Evolutionary conservation across 2,888 invertebrate species (phyloP), one percentile per base, ranked within the genome.

Genomic region (Xanthorhoe designata): DNA sequence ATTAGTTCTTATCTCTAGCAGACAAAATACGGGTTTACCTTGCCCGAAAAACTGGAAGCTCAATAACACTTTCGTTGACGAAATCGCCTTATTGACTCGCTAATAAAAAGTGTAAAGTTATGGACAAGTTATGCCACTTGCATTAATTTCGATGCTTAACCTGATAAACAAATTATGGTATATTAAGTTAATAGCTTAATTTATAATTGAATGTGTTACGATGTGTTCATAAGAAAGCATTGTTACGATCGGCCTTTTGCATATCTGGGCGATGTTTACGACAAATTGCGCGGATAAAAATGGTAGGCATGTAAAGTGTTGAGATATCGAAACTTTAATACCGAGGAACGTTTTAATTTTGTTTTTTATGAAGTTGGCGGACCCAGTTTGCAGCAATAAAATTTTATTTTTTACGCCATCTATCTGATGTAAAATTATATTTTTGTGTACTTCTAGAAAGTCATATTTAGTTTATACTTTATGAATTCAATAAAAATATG

Each of bases 111-210:
- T 90, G 89, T 91, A 84, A 92, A 93, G 89, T 93, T 93, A 93
- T 93, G 92, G 87, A 82, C 89, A 88, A 88, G 92, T 91, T 91
- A 91, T 90, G 90, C 92, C 90, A 89, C 91, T 91, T 91, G 92
- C 93, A 92, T 93, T 93, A 91, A 92, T 92, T 92, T 88, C 84
- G 93, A 93, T 93, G 92, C 92, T 92, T 88, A 93, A 90, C 90
- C 91, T 87, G 93, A 92, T 93, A 92, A 93, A 93, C 93, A 93
- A 93, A 93, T 93, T 92, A 93, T 90, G 81, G 88, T 88, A 84
- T 90, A 92, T 92, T 91, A 93, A 90, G 84, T 92, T 93, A 89
- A 93, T 92, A 91, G 92, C 92, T 92, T 92, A 91, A 93, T 93
- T 92, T 92, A 92, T 92, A 92, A 92, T 92, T 93, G 90, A 90